Percentiles rank a stretch among this genome's conserved stretches.
Conservation (phyloP, 23 tunicate species). For the Trididemnum miniatum region DNA sequence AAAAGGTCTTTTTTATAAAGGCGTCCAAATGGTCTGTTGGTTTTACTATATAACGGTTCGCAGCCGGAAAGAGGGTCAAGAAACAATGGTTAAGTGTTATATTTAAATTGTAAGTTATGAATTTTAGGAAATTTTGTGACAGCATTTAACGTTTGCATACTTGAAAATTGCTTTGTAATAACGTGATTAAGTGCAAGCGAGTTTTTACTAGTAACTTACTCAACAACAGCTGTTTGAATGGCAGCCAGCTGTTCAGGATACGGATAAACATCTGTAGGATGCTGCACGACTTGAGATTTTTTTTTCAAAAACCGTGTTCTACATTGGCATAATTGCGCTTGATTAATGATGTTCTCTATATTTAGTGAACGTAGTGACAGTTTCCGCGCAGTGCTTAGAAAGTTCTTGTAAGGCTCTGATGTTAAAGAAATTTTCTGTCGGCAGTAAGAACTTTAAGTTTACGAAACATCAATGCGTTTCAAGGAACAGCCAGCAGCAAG, state of each 20-base stretch:
- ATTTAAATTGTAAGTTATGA: no score
- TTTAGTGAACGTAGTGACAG: background rate
- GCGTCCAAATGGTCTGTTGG: no score
- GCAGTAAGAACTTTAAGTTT: no score
- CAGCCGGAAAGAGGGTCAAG: no score
- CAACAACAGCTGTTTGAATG: background rate
- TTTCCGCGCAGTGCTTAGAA: slow-evolving; percentile 8
- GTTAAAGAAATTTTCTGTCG: no score
- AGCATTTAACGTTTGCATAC: no score
- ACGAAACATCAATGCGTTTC: background rate
- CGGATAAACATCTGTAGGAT: background rate
- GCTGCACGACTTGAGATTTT: slow-evolving; percentile 9
- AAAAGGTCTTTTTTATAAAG: no score
- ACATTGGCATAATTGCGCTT: background rate
- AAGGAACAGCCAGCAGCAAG: background rate
- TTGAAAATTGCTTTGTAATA: no score
- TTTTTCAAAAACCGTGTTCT: background rate
- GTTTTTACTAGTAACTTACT: background rate
- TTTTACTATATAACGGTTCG: no score
- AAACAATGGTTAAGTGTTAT: no score
- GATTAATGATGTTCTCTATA: slow-evolving; percentile 19
- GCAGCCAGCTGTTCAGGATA: slow-evolving; percentile 18
- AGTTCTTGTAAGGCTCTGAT: no score
- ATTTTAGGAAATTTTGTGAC: no score
- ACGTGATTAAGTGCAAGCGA: background rate